phyloP scores from a whole-genome alignment of 2,113 vertebrate species.

The Sakesphorus luctuosus region DNA sequence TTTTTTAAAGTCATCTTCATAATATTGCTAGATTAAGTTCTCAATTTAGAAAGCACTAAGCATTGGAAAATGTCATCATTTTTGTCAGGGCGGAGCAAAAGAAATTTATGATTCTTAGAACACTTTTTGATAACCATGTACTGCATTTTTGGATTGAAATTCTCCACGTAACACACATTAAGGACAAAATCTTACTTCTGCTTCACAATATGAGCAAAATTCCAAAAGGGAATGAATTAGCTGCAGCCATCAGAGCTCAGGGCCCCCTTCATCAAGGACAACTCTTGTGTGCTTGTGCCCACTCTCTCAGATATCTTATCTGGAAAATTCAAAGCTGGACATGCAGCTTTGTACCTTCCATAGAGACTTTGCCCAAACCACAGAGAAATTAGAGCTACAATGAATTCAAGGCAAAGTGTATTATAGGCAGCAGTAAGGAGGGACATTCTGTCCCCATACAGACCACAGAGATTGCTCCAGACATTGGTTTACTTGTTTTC shows the following conservation, averaged over 20 bases:
- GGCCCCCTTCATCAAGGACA: background rate
- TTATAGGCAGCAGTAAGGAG: background rate
- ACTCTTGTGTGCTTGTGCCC: background rate
- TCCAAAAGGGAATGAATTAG: background rate
- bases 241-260: background rate
- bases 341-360: background rate
- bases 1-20: background rate
- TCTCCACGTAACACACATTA: background rate
- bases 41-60: background rate
- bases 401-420: background rate
- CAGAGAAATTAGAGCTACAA: background rate
- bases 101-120: background rate
- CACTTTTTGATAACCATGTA: background rate
- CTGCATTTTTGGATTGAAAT: background rate
- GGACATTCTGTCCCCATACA: background rate
- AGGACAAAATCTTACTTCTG: background rate
- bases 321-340: background rate
- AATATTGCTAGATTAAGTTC: constrained; percentile 15
- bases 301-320: background rate
- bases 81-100: background rate
- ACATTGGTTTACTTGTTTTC: background rate
- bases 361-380: background rate
- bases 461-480: background rate
- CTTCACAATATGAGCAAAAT: background rate
- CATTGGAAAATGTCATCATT: background rate